Base-by-base conservation (phyloP, 2,888 invertebrate species). In the Julus scandinavius region DNA sequence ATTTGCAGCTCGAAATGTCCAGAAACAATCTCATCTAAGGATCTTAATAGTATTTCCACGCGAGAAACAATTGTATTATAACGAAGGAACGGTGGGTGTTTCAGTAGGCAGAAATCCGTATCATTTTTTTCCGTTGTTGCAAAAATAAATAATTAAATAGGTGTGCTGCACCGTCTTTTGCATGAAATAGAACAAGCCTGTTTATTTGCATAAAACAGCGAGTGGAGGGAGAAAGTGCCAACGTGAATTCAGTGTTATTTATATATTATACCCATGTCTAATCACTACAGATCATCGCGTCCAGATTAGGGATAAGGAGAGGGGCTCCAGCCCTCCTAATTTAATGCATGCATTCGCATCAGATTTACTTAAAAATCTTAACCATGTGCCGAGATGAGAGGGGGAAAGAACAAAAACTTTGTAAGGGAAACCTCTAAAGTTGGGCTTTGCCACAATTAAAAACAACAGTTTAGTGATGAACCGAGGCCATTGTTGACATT, bases 231-330 rank as follows among this genome's bases (percentile, higher is more conserved):
- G n/a, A 72, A 29, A 29, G 72, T 72, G 7, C 29, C 20, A 58
- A 58, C 29, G 17, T 29, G n/a, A 7, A 29, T 72, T 6, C 63
- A 29, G 29, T 20, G 72, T 11, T 72, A 72, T 29, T 29, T 20
- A n/a, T 20, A 11, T 9, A 29, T 72, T 15, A 54, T 54, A 15
- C 54, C 54, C n/a, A n/a, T 63, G n/a, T 72, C n/a, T 72, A 72
- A 72, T 72, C 72, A 5, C 29, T 29, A n/a, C 58, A 72, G 72
- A 29, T 72, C 20, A 72, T 72, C 72, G 20, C 72, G 7, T 9
- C n/a, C 17, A 72, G 72, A 72, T 72, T 72, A 72, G 72, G 72
- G 72, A 72, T 72, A 72, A 72, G 72, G 29, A 72, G 29, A 72
- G 72, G 72, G 72, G 72, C 29, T 72, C 29, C 72, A 29, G 9